phyloP scores from a whole-genome alignment of 2,888 invertebrate species.

The Drosophila stalkeri region DNA sequence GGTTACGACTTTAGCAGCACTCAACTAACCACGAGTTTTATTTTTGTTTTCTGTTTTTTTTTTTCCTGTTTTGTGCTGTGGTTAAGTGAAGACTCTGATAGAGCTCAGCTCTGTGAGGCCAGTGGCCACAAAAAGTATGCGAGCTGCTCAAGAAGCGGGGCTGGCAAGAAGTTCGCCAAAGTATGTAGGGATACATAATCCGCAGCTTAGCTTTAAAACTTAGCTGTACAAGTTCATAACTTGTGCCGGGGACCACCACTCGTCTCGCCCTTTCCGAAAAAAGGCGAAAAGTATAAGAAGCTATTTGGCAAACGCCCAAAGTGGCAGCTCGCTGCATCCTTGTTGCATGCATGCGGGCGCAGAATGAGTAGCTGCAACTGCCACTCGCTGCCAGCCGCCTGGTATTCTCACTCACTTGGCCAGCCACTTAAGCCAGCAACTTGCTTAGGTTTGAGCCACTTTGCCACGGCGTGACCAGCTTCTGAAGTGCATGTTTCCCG shows the following conservation, averaged over 20 bases:
- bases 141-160: conserved; percentile 19
- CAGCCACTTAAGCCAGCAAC: conserved; percentile 63
- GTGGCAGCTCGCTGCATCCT: conserved; percentile 49
- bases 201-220: conserved; percentile 78
- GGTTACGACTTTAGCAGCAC: conserved; percentile 46
- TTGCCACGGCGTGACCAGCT: conserved; percentile 30
- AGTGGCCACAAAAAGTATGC: conserved; percentile 42
- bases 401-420: conserved; percentile 45
- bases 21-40: conserved; percentile 31
- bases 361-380: conserved; percentile 31
- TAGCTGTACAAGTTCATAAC: conserved; percentile 78
- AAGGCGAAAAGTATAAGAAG: conserved; percentile 29
- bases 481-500: conserved; percentile 27
- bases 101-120: conserved; percentile 24
- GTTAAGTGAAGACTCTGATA: conserved; percentile 12
- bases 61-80: background rate
- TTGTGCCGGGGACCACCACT: conserved; percentile 37
- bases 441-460: conserved; percentile 40
- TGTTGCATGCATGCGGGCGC: conserved; percentile 55
- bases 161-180: conserved; percentile 64
- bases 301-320: conserved; percentile 45
- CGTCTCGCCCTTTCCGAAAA: background rate
- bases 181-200: conserved; percentile 76
- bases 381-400: conserved; percentile 20
- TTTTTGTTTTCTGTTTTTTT: background rate